phyloP scores from a whole-genome alignment of 2,888 invertebrate species.

The Andrena minutula region DNA sequence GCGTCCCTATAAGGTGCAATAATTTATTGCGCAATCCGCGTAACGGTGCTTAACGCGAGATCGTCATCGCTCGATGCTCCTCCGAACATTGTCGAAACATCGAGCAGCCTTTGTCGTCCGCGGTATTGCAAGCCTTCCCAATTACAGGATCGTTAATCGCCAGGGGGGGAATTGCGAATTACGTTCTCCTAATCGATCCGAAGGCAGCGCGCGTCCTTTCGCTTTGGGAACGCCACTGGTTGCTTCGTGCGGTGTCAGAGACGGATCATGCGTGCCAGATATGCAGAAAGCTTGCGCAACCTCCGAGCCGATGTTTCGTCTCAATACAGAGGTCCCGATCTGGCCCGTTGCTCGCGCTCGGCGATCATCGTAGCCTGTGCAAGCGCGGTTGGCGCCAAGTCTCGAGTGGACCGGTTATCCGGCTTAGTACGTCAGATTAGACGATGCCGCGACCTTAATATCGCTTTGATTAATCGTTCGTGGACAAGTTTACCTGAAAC shows the following conservation, averaged over 20 bases:
- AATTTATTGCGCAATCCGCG: conserved; percentile 68
- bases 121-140: too few species aligned
- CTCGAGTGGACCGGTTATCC: conserved; percentile 58
- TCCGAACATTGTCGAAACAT: too few species aligned
- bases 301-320: conserved; percentile 56
- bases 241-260: conserved; percentile 33
- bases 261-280: conserved; percentile 41
- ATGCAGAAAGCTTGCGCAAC: conserved; percentile 44
- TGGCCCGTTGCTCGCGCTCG: conserved; percentile 28
- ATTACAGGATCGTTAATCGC: neutral
- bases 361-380: conserved; percentile 45
- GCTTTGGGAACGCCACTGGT: conserved; percentile 27
- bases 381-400: conserved; percentile 61
- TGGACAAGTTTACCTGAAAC: conserved; percentile 60
- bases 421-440: conserved; percentile 22
- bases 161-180: neutral
- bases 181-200: neutral
- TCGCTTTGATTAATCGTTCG: conserved; percentile 62
- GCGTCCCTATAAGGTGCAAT: conserved; percentile 67
- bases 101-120: too few species aligned
- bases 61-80: conserved; percentile 45
- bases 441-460: conserved; percentile 66
- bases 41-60: conserved; percentile 38
- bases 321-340: conserved; percentile 53
- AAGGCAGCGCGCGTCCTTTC: conserved; percentile 14